Evolutionary conservation across 2,797 vertebrate species (phyloP), one percentile per base, ranked within the genome.

Genomic region (Sebastes reedi): DNA sequence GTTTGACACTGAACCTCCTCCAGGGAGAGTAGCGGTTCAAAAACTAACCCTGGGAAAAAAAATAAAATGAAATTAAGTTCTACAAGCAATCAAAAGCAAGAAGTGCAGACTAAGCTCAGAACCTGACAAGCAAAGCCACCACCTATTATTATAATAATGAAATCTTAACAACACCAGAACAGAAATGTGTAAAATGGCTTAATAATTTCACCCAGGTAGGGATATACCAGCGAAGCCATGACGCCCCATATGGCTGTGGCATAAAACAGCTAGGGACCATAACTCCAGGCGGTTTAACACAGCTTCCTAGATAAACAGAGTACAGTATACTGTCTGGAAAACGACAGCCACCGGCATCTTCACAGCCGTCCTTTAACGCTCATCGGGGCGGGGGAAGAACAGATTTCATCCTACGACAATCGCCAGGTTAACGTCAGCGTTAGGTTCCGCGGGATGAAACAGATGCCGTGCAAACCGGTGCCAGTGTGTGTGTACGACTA

Each of bases 271-370:
- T 55, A 55, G 58, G 13, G 14, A 7, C 69, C 71, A 74, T 87
- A 84, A 82, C 79, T 79, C 61, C n/a, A 20, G 87, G 75, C 56
- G 32, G 60, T 85, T 87, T 69, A 92, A 69, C 64, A 56, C 75
- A 39, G 67, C 32, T 20, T 62, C 61, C 61, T 67, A 46, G 59
- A 90, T 79, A 84, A 93, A 87, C 71, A 79, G 30, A 64, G 76
- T 62, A 62, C n/a, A 68, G 81, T 72, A 86, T 80, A 91, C 80
- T 75, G 82, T 54, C 86, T 80, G 79, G 80, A 88, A 88, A 92
- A 88, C 13, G 68, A 84, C 85, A 81, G 36, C 30, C 58, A 14
- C 67, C 58, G 52, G 54, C 73, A 62, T 72, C 61, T 70, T 84
- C 79, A 86, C 61, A 68, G 59, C 61, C 54, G 34, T 67, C 75